Base-by-base conservation (phyloP, 2,888 invertebrate genomes). In the Dromius quadrimaculatus region DNA sequence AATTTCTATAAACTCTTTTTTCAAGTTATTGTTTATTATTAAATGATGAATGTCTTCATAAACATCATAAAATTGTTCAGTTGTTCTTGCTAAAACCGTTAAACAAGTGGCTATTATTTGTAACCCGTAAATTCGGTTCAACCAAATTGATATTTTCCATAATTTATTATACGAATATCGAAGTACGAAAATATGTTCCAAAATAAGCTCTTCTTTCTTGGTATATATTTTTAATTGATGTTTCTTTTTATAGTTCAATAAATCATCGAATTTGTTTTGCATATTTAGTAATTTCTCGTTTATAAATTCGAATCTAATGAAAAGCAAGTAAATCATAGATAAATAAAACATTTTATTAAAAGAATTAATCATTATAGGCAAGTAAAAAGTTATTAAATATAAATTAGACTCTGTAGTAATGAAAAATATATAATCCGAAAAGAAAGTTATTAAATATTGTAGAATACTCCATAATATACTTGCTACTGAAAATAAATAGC, bases 131-230 rank as follows among this genome's bases (percentile, higher is more conserved):
- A 63, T 63, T 32, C 63, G 43, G 17, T 43, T 63, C 13, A 63
- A 28, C 63, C 63, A 63, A 19, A 63, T 19, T 5, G 63, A 43
- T 22, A 63, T 28, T 63, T 63, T 63, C 63, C 63, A 63, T 11
- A 63, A 15, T 32, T 32, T 41, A 11, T 63, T 43, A 63, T 63
- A 63, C 11, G 63, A 41, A 43, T n/a, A 19, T 17, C 43, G 20
- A 4, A 43, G 17, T 28, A 43, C 45, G 15, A 15, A 23, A 41
- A 63, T 43, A 23, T 45, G 23, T 15, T 43, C 43, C 28, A 41
- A 45, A 32, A 63, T 28, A 43, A 43, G 43, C 8, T 63, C 23
- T 23, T 15, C 23, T 63, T 45, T 45, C 23, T 23, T 20, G 6
- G 23, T 15, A 13, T 4, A 63, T n/a, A 63, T 13, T 17, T 43